phyloP scores from a whole-genome alignment of 2,113 vertebrate genomes.

The Pteruthius melanotis region DNA sequence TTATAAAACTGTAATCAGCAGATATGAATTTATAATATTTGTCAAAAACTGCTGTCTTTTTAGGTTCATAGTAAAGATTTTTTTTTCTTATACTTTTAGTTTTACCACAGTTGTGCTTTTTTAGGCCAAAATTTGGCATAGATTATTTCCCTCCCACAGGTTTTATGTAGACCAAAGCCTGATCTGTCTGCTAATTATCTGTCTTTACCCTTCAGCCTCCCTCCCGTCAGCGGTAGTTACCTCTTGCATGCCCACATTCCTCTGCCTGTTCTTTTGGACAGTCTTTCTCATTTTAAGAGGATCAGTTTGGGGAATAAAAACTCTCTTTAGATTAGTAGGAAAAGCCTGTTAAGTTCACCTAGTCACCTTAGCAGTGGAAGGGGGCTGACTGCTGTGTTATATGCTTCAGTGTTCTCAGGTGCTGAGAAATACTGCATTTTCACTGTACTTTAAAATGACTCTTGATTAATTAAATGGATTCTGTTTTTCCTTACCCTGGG shows the following conservation, averaged over 20 bases:
- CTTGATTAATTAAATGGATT: background rate
- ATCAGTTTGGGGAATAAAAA: background rate
- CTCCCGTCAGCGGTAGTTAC: background rate
- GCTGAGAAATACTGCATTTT: background rate
- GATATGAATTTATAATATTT: background rate
- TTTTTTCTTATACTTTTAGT: background rate
- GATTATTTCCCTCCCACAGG: background rate
- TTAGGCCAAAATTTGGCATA: background rate
- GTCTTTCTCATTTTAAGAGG: background rate
- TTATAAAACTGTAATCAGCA: background rate
- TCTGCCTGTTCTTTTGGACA: background rate
- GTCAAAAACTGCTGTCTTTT: background rate
- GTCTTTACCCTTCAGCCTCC: background rate
- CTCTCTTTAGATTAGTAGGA: background rate
- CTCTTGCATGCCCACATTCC: background rate
- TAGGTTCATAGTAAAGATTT: background rate
- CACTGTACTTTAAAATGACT: background rate
- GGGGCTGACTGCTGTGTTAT: background rate
- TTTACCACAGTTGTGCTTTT: background rate
- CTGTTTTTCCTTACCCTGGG: background rate
- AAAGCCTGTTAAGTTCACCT: background rate
- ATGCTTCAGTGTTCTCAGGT: background rate
- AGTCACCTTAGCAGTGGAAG: background rate
- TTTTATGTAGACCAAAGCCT: background rate
- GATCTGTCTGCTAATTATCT: background rate